Base-by-base conservation (phyloP, 1,140 invertebrate genomes). In the Sycobia sp. region DNA sequence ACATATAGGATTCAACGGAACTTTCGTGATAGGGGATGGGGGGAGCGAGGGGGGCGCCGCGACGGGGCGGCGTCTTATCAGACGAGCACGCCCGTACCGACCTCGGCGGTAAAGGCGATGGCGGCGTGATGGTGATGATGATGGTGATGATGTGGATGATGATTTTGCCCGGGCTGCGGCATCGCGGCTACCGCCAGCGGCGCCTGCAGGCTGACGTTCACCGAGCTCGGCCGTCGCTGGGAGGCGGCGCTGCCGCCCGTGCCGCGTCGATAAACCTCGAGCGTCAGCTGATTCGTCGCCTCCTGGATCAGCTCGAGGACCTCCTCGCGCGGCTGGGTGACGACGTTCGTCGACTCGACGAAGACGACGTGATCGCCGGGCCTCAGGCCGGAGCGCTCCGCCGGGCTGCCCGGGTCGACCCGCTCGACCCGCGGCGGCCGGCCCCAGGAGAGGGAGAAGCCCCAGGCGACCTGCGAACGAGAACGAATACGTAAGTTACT, bases 361-460 rank as follows among this genome's bases (percentile, higher is more conserved):
- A 94, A 94, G 51, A 94, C 91, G 38, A 95, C 87, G 77, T 92
- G 91, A 74, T 95, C 92, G 14, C 92, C 92, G 0, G 91, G 90
- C 61, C 88, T 80, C 3, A 94, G 84, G 1, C 92, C 92, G 3
- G 91, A 89, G 2, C 87, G 83, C 51, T 93, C 92, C 4, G 92
- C 92, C 0, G 91, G 88, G n/a, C 90, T 84, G 8, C 90, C 89
- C 0, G 88, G 84, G 69, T 95, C 93, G 1, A 96, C 91, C 57
- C 93, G 82, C 72, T 95, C 93, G 20, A 96, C 89, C 11, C 91
- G 85, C n/a, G 89, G 93, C 16, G 94, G 94, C 72, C 93, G 88
- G 3, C 91, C 93, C 90, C 93, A 95, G 1, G 94, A 90, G n/a
- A 96, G 89, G 4, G 92, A 93, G 81, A 96, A 96, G 47, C 80